Conservation (phyloP, 2,797 vertebrate genomes). For the Parotocinclus haroldoi region DNA sequence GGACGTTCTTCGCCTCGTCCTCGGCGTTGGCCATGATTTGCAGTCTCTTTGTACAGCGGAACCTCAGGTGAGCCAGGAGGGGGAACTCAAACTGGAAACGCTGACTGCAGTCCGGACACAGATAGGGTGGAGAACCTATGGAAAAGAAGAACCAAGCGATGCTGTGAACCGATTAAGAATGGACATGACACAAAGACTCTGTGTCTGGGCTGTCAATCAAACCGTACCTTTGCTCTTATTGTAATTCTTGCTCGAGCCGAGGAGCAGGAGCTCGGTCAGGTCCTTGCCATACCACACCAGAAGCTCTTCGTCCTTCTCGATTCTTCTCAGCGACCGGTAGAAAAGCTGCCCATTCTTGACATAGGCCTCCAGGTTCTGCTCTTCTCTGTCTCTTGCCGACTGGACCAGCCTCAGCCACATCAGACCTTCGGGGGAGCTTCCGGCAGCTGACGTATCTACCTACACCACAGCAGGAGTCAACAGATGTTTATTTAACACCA, state of each 20-base stretch:
- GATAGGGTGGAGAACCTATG: slow-evolving; percentile 77
- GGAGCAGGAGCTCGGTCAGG: slow-evolving; percentile 86
- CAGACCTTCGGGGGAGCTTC: slow-evolving; percentile 87
- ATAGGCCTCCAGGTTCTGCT: slow-evolving; percentile 96
- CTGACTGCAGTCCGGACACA: slow-evolving; percentile 90
- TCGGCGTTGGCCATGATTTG: slow-evolving; percentile 67
- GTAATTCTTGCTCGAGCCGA: slow-evolving; percentile 75
- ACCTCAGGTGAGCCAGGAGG: slow-evolving; percentile 86
- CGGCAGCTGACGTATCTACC: slow-evolving; percentile 95
- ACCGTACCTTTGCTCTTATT: slow-evolving; percentile 81
- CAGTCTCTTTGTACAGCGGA: slow-evolving; percentile 91
- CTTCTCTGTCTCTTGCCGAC: slow-evolving; percentile 88
- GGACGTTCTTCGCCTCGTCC: slow-evolving; percentile 69
- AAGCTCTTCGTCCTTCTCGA: slow-evolving; percentile 94
- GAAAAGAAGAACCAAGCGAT: neutral
- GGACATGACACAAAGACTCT: too few relatives aligned
- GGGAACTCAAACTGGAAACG: slow-evolving; percentile 95
- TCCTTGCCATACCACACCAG: slow-evolving; percentile 97
- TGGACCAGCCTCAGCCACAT: slow-evolving; percentile 96
- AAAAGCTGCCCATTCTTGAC: slow-evolving; percentile 95
- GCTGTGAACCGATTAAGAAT: neutral
- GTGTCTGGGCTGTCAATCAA: neutral
- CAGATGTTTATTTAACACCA: too few relatives aligned
- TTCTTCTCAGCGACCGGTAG: slow-evolving; percentile 89
- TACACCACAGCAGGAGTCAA: slow-evolving; percentile 48